These are phyloP conservation scores for Acipenser oxyrinchus DNA, from an alignment of 2,797 vertebrate genomes.

Conservation along the genomic window DNA sequence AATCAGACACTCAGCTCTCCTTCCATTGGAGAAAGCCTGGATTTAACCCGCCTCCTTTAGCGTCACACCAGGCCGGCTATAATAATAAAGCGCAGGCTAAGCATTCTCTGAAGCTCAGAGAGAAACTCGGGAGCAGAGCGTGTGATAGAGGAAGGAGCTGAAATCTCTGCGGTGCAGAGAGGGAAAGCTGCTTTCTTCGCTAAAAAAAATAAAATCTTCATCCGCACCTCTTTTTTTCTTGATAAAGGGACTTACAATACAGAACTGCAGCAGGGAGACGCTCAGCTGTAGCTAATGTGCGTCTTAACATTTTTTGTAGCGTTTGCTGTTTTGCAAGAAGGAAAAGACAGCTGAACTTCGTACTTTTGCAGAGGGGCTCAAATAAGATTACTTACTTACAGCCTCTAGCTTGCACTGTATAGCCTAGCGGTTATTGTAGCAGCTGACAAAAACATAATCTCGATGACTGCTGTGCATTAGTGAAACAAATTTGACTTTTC, in stretches of 20 bases:
- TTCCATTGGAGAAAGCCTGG: slow-evolving; percentile 50
- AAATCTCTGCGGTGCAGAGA: slow-evolving; percentile 75
- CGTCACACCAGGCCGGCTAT: slow-evolving; percentile 60
- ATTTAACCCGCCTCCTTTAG: slow-evolving; percentile 32
- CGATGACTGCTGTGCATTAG: slow-evolving; percentile 51
- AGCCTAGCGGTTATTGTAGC: too few relatives aligned
- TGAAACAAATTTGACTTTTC: slow-evolving; percentile 47
- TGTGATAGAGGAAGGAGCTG: slow-evolving; percentile 44
- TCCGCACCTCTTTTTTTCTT: slow-evolving; percentile 42
- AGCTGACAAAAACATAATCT: slow-evolving; percentile 30
- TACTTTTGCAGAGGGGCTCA: slow-evolving; percentile 50
- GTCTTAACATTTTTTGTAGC: slow-evolving; percentile 34
- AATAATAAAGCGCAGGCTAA: slow-evolving; percentile 46
- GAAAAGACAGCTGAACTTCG: slow-evolving; percentile 43
- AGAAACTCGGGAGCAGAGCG: slow-evolving; percentile 51
- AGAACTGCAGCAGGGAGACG: slow-evolving; percentile 41
- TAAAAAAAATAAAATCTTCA: slow-evolving; percentile 45
- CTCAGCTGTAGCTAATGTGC: slow-evolving; percentile 47
- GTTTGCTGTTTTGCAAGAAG: slow-evolving; percentile 31
- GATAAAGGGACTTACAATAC: slow-evolving; percentile 53
- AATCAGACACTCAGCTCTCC: slow-evolving; percentile 27
- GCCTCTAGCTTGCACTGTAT: too few relatives aligned
- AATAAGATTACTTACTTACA: slow-evolving; percentile 36
- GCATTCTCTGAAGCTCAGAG: slow-evolving; percentile 51
- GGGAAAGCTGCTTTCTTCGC: slow-evolving; percentile 64